Percentiles rank a stretch among this genome's conserved stretches.
These are phyloP conservation scores for Magallana ariakensis DNA, from an alignment of 1,140 invertebrate genomes.

Conservation along the genomic window DNA sequence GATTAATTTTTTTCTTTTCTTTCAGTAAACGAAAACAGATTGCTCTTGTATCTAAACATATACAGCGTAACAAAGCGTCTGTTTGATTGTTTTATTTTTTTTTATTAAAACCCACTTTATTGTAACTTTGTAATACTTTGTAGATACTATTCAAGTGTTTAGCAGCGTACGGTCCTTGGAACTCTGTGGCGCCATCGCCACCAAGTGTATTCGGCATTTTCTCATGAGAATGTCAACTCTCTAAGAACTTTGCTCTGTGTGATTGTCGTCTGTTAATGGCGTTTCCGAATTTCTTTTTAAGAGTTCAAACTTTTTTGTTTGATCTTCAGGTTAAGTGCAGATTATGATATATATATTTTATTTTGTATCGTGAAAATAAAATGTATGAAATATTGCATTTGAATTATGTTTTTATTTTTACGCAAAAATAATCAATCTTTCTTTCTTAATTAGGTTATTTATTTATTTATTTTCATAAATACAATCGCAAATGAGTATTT, in stretches of 20 bases:
- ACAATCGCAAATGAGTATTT: too few species aligned
- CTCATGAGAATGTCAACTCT: not conserved
- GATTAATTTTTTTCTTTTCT: not conserved
- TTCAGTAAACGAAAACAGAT: not conserved
- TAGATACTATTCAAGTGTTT: constrained; percentile 9
- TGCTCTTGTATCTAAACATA: too few species aligned
- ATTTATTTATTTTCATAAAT: too few species aligned
- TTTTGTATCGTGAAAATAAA: constrained; percentile 36
- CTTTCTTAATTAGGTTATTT: too few species aligned
- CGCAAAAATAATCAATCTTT: not conserved
- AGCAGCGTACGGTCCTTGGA: not conserved
- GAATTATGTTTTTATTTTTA: not conserved
- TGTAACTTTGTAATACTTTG: not conserved
- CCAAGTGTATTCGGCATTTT: constrained; percentile 7
- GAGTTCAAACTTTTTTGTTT: not conserved
- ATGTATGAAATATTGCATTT: not conserved
- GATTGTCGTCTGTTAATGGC: constrained; percentile 10
- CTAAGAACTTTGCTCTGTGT: not conserved
- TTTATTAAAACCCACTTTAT: too few species aligned
- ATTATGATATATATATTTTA: constrained; percentile 3
- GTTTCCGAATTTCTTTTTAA: not conserved
- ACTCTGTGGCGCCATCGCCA: not conserved
- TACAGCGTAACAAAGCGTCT: too few species aligned
- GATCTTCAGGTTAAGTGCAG: constrained; percentile 1
- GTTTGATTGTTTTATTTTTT: too few species aligned